Evolutionary conservation across 2,797 vertebrate species (phyloP).

Genomic region (Limosa lapponica): DNA sequence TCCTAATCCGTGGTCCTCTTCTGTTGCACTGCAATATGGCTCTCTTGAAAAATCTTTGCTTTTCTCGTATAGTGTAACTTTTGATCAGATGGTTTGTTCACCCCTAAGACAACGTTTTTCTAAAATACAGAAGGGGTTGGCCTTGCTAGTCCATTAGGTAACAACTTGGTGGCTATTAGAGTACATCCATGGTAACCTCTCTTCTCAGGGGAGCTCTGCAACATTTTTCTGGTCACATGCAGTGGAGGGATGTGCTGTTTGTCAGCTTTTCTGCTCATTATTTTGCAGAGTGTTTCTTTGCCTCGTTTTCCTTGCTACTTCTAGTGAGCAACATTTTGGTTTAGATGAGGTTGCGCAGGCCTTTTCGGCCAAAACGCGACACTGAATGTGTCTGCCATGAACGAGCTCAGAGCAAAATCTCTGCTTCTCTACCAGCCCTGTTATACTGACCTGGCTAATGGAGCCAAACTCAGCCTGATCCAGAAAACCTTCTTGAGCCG

Average conservation of each 20-base stretch:
- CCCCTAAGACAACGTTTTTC: not conserved
- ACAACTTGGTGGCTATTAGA: not conserved
- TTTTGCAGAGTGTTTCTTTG: not conserved
- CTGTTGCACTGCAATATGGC: rapidly evolving
- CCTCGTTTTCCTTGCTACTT: not conserved
- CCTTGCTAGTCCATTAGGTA: not conserved
- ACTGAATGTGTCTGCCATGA: not conserved
- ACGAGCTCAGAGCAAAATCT: not conserved
- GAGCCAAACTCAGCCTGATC: not conserved
- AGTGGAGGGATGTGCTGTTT: not conserved
- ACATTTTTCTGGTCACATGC: not conserved
- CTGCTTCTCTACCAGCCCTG: not conserved
- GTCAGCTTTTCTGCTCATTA: not conserved
- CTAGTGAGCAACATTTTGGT: not conserved
- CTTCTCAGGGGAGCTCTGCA: not conserved
- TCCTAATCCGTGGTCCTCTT: not conserved
- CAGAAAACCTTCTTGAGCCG: not conserved
- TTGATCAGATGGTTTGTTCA: not conserved
- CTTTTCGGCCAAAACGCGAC: not conserved
- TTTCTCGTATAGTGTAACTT: not conserved
- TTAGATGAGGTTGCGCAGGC: not conserved
- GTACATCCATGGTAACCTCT: not conserved
- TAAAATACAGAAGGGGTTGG: not conserved
- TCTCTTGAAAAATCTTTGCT: not conserved
- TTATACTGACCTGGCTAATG: not conserved